Percentiles rank a stretch among this genome's conserved stretches.
phyloP scores from a whole-genome alignment of 2,113 vertebrate species.

The Onychostruthus taczanowskii region DNA sequence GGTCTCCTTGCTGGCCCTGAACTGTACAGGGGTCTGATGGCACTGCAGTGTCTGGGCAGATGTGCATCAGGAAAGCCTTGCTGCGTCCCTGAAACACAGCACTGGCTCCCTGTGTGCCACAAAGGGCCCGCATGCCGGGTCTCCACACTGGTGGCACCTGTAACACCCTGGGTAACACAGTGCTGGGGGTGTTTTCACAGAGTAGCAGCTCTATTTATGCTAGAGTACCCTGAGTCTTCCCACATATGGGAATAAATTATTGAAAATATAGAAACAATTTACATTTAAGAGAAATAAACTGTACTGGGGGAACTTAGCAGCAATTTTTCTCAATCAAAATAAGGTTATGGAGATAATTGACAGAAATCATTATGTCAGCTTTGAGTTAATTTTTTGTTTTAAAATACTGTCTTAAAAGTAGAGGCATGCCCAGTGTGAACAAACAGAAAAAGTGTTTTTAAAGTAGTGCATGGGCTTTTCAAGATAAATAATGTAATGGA shows the following conservation, averaged over 20 bases:
- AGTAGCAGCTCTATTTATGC: neutral
- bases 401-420: neutral
- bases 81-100: neutral
- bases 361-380: neutral
- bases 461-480: neutral
- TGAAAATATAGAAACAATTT: neutral
- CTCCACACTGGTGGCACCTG: neutral
- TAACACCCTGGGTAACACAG: rapidly evolving
- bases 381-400: neutral
- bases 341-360: neutral
- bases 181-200: neutral
- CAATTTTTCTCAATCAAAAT: neutral
- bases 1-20: neutral
- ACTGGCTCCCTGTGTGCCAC: neutral
- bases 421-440: neutral
- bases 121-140: rapidly evolving
- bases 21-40: no score
- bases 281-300: neutral
- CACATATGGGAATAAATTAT: neutral
- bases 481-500: neutral
- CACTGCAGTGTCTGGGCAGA: neutral
- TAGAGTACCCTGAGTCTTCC: neutral
- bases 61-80: neutral
- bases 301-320: neutral
- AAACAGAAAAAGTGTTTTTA: neutral